phyloP scores from a whole-genome alignment of 2,888 invertebrate genomes.

The Troides helena region DNA sequence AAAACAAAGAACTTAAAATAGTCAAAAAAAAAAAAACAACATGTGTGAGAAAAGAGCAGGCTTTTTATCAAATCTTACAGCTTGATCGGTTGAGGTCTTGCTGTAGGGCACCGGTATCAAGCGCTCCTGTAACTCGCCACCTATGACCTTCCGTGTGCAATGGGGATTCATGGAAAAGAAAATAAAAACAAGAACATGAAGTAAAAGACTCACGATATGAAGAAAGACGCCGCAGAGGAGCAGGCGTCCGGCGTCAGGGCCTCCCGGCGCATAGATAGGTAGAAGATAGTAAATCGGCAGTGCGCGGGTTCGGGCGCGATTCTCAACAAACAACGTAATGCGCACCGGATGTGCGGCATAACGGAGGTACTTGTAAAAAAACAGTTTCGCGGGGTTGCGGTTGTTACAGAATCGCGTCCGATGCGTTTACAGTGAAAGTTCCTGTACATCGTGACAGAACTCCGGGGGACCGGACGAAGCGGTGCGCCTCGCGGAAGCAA shows the following conservation, averaged over 20 bases:
- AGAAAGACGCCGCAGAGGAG: slow-evolving; percentile 41
- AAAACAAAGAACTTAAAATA: slow-evolving; percentile 60
- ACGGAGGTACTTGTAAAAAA: too few relatives aligned
- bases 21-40: slow-evolving; percentile 46
- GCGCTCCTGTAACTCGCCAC: slow-evolving; percentile 99
- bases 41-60: slow-evolving; percentile 66
- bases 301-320: slow-evolving; percentile 46
- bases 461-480: slow-evolving; percentile 66
- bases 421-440: slow-evolving; percentile 53
- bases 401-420: slow-evolving; percentile 49
- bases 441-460: slow-evolving; percentile 57
- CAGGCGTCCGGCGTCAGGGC: slow-evolving; percentile 29
- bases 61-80: slow-evolving; percentile 90
- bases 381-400: too few relatives aligned
- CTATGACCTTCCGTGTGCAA: slow-evolving; percentile 99
- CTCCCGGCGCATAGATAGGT: slow-evolving; percentile 28
- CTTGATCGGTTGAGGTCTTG: slow-evolving; percentile 99
- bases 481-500: slow-evolving; percentile 73
- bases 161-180: slow-evolving; percentile 88
- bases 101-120: slow-evolving; percentile 99
- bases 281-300: slow-evolving; percentile 39
- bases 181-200: slow-evolving; percentile 80
- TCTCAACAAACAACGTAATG: slow-evolving; percentile 22
- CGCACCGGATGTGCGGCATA: too few relatives aligned
- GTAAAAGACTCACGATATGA: slow-evolving; percentile 66